Evolutionary conservation across 2,113 vertebrate species (phyloP), one percentile per base, ranked within the genome.

Genomic region (Pleuronectes platessa): DNA sequence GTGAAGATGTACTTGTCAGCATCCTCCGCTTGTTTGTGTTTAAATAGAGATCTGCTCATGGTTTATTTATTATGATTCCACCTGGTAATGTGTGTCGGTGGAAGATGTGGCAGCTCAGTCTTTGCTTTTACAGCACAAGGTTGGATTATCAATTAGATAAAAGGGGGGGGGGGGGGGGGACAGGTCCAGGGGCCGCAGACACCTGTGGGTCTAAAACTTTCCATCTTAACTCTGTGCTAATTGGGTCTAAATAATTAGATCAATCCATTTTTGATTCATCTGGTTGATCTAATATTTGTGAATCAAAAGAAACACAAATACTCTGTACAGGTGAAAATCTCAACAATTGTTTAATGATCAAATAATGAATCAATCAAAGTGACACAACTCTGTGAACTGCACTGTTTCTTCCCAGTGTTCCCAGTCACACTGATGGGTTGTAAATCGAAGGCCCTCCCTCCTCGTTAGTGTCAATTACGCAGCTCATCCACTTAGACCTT

Each of bases 401-500:
- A 61, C 21, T 1, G 55, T 11, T 26, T 14, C 6, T 18, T 60
- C 58, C 18, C 58, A 1, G 26, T 60, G 7, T 60, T 27, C 2
- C 5, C 27, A 21, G 8, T 24, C 61, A 42, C 14, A 23, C n/a
- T n/a, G 12, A 21, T 8, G 11, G 61, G 37, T 17, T 14, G 5
- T 21, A 40, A 63, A 45, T 12, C 53, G 20, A 56, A 26, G 5
- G 27, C 18, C 78, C n/a, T 11, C 64, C 65, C n/a, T 37, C 64
- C 83, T 83, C 27, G 83, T 90, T 84, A 84, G 85, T 65, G n/a
- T 66, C 64, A 74, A 84, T 87, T 54, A 82, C 71, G 27, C 72
- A 77, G 71, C 72, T 47, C 26, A 61, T 71, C 78, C 77, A 76
- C 42, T 83, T 77, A 76, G 67, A 69, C 62, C 68, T 82, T 77